Conservation (phyloP, 1,140 invertebrate species). For the Drosophila pandora region DNA sequence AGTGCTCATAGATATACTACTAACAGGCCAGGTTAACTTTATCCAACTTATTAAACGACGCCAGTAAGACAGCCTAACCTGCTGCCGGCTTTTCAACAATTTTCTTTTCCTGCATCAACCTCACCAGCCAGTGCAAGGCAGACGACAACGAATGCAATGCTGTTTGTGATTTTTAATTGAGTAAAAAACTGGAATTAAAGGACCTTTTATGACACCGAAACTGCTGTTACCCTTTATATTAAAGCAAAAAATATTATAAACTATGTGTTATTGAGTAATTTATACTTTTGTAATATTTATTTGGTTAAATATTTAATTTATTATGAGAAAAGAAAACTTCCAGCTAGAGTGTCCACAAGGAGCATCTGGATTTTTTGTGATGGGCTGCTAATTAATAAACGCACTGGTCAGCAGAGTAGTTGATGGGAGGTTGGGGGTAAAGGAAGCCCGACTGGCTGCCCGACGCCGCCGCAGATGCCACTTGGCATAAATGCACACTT, state of each 20-base stretch:
- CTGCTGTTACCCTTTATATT: conserved; percentile 3
- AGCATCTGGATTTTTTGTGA: conserved; percentile 15
- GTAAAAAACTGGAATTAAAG: conserved; percentile 58
- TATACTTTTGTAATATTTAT: not conserved
- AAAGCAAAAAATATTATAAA: not conserved
- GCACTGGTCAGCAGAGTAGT: conserved; percentile 15
- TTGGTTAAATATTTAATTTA: not conserved
- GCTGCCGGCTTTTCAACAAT: conserved; percentile 69
- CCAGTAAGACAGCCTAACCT: conserved; percentile 50
- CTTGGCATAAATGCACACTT: conserved; percentile 82
- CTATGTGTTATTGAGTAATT: not conserved
- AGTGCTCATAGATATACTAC: not conserved
- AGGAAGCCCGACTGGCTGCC: conserved; percentile 16
- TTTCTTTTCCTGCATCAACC: conserved; percentile 64
- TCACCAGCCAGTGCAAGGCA: conserved; percentile 29
- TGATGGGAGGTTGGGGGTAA: conserved; percentile 19
- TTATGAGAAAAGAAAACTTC: not conserved
- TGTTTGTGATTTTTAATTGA: conserved; percentile 77
- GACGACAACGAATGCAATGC: conserved; percentile 65
- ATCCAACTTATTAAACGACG: conserved; percentile 34
- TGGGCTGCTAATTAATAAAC: conserved; percentile 77
- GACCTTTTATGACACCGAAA: not conserved
- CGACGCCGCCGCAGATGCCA: conserved; percentile 71
- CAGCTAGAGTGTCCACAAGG: not conserved
- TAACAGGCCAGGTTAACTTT: conserved; percentile 8